A percentile compares a stretch with the other conserved stretches of the same genome.
These are phyloP conservation scores for Penaeus vannamei DNA, from an alignment of 1,140 invertebrate species.

Conservation along the genomic window DNA sequence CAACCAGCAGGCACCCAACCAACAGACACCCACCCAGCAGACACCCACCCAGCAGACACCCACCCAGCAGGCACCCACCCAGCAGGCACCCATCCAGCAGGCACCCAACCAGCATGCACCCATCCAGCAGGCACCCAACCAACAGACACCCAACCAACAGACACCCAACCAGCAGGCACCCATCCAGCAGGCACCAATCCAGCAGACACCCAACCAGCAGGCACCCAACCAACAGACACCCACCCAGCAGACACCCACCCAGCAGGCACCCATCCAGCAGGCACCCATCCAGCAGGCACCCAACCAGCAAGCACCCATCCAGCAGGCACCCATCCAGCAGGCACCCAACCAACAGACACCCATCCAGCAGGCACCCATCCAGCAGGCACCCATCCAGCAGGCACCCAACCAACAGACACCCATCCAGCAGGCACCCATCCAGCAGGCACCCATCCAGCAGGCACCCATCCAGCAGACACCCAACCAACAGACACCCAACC, in stretches of 20 bases:
- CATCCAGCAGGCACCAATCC: too few species aligned
- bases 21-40: not conserved
- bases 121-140: too few species aligned
- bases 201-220: not conserved
- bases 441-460: too few species aligned
- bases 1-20: too few species aligned
- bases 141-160: not conserved
- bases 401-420: not conserved
- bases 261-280: not conserved
- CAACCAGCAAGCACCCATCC: too few species aligned
- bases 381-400: too few species aligned
- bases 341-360: not conserved
- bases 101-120: too few species aligned
- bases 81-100: not conserved
- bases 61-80: not conserved
- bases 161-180: not conserved
- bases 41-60: not conserved
- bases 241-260: not conserved
- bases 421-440: not conserved
- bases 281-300: not conserved
- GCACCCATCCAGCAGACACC: too few species aligned
- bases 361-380: not conserved
- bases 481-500: not conserved
- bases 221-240: too few species aligned
- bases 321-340: too few species aligned